These are phyloP conservation scores for Zaprionus vittiger DNA, from an alignment of 1,140 invertebrate genomes.

Conservation along the genomic window DNA sequence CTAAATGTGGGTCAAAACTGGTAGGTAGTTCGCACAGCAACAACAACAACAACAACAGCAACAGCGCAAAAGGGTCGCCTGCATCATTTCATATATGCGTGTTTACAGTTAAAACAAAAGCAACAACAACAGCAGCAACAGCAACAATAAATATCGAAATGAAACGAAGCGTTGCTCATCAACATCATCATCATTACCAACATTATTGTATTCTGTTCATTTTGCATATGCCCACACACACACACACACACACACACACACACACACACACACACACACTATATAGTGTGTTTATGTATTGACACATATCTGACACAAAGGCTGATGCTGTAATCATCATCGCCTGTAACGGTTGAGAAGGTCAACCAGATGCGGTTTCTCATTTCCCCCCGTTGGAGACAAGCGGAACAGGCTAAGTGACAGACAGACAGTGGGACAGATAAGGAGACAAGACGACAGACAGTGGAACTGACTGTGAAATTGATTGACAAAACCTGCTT, in stretches of 20 bases:
- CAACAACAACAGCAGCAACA: conserved; percentile 31
- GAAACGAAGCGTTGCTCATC: conserved; percentile 30
- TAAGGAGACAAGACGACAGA: neutral
- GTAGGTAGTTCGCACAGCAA: conserved; percentile 43
- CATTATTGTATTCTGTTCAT: conserved; percentile 51
- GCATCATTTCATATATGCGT: conserved; percentile 40
- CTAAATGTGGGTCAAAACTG: conserved; percentile 70
- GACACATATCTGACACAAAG: conserved; percentile 44
- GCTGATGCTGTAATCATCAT: conserved; percentile 66
- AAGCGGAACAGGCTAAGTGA: conserved; percentile 11
- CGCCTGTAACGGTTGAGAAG: conserved; percentile 74
- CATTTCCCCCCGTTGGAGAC: conserved; percentile 30
- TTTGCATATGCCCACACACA: conserved; percentile 34
- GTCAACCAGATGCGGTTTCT: conserved; percentile 70
- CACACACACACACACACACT: neutral
- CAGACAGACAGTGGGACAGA: neutral
- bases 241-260: neutral
- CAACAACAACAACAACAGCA: conserved; percentile 24
- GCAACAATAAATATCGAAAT: conserved; percentile 28
- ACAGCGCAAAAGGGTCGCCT: conserved; percentile 32
- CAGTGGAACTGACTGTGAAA: neutral
- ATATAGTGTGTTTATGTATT: conserved; percentile 15
- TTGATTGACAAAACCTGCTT: conserved; percentile 33
- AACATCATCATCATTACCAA: conserved; percentile 9
- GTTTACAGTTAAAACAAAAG: conserved; percentile 72